phyloP scores from a whole-genome alignment of 2,888 invertebrate genomes.

The Hemaris fuciformis region DNA sequence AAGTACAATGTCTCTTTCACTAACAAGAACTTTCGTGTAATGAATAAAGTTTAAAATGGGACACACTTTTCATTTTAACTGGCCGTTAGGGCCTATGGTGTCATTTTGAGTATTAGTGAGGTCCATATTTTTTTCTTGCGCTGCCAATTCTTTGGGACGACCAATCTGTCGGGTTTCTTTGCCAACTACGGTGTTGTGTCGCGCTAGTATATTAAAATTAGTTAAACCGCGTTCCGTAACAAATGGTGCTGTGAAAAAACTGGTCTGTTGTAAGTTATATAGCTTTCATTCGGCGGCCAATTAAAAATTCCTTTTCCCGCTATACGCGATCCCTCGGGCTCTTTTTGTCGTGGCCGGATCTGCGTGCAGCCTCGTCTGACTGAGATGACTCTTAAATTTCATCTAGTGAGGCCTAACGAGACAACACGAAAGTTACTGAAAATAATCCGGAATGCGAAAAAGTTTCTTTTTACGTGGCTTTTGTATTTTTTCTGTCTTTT shows the following conservation, averaged over 20 bases:
- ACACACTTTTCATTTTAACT: constrained; percentile 59
- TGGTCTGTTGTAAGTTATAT: constrained; percentile 54
- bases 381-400: constrained; percentile 66
- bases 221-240: constrained; percentile 36
- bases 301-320: constrained; percentile 69
- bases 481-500: not conserved
- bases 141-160: constrained; percentile 32
- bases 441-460: constrained; percentile 8
- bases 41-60: constrained; percentile 59
- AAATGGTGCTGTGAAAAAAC: constrained; percentile 42
- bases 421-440: constrained; percentile 36
- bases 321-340: constrained; percentile 52
- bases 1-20: constrained; percentile 55
- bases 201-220: constrained; percentile 35
- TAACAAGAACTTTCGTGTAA: constrained; percentile 52
- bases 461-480: not conserved
- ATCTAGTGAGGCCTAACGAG: constrained; percentile 63
- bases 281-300: constrained; percentile 67
- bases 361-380: constrained; percentile 48
- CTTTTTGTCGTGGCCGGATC: constrained; percentile 65
- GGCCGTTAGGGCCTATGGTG: constrained; percentile 56
- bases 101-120: constrained; percentile 37
- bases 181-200: constrained; percentile 34
- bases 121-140: constrained; percentile 29
- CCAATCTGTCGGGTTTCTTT: constrained; percentile 37